phyloP scores from a whole-genome alignment of 2,797 vertebrate genomes.

The Anabacerthia variegaticeps region DNA sequence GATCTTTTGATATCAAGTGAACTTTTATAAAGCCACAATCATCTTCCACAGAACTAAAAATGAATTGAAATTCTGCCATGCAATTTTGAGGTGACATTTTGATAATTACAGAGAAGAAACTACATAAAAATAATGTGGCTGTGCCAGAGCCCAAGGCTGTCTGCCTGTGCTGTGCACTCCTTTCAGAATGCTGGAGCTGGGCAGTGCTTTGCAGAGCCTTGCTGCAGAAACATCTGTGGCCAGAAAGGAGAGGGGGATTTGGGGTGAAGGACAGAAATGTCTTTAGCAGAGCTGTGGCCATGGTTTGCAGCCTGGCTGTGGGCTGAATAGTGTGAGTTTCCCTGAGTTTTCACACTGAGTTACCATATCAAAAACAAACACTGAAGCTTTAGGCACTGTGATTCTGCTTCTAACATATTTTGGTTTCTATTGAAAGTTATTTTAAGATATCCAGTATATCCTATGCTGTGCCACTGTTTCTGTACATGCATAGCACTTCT shows the following conservation, averaged over 20 bases:
- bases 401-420: neutral
- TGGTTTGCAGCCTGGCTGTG: neutral
- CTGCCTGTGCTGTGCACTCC: rapidly evolving
- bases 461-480: neutral
- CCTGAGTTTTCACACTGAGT: neutral
- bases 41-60: neutral
- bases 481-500: neutral
- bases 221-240: rapidly evolving
- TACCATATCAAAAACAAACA: neutral
- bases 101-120: neutral
- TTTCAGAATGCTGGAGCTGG: neutral
- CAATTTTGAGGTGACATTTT: conserved; percentile 4
- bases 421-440: neutral
- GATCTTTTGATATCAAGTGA: conserved; percentile 28
- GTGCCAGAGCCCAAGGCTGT: neutral
- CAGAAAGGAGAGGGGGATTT: neutral
- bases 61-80: neutral
- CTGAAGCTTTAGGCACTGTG: neutral
- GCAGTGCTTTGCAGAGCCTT: neutral
- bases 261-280: neutral
- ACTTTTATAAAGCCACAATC: conserved; percentile 4
- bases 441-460: neutral
- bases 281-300: neutral
- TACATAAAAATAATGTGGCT: neutral
- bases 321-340: neutral